Percentiles rank a stretch among this genome's conserved stretches.
phyloP scores from a whole-genome alignment of 2,888 invertebrate species.

The Epicampocera succincta region DNA sequence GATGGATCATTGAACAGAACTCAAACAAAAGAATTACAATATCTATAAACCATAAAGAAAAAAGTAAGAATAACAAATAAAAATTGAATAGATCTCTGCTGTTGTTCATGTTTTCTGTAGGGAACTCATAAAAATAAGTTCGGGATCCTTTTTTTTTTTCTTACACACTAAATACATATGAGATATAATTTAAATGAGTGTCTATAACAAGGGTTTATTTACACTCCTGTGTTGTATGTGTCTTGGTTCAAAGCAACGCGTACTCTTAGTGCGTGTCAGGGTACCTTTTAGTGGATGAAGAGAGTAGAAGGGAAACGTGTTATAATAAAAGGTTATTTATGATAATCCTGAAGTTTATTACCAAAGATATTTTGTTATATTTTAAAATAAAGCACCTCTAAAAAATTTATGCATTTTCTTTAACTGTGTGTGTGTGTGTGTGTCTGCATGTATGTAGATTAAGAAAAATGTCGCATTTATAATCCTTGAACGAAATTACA shows the following conservation, averaged over 20 bases:
- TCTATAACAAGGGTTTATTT: conserved; percentile 29
- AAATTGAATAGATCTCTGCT: conserved; percentile 21
- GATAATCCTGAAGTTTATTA: conserved; percentile 22
- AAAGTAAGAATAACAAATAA: conserved; percentile 7
- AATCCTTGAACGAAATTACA: conserved; percentile 47
- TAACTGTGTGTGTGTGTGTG: not conserved
- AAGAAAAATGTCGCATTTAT: conserved; percentile 23
- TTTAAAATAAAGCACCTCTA: too few species aligned
- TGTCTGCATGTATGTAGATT: not conserved
- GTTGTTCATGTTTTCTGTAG: not conserved
- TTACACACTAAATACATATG: too few species aligned
- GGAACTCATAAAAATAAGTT: conserved; percentile 7
- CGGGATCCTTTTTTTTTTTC: not conserved
- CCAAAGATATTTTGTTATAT: not conserved
- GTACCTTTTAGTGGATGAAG: not conserved
- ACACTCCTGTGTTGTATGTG: not conserved
- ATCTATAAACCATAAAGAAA: not conserved
- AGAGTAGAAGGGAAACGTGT: conserved; percentile 34
- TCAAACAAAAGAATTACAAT: not conserved
- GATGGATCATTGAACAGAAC: conserved; percentile 36
- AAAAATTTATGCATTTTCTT: not conserved
- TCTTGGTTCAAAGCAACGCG: not conserved
- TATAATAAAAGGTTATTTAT: conserved; percentile 15
- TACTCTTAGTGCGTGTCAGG: conserved; percentile 14
- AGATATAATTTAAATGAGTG: not conserved